phyloP scores from a whole-genome alignment of 2,888 invertebrate species.

The Drosophila koepferae region DNA sequence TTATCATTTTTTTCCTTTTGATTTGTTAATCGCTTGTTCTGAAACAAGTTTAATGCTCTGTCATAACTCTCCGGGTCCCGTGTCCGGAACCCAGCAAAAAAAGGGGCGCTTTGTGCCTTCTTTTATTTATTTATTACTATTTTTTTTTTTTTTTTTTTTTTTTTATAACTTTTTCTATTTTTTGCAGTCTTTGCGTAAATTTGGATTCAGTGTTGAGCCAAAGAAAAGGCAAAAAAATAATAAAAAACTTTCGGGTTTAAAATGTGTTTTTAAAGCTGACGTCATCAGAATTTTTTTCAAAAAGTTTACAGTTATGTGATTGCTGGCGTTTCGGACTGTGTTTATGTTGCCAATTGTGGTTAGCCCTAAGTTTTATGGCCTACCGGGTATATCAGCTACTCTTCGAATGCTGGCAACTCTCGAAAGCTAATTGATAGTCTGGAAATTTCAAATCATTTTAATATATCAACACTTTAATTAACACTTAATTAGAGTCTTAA shows the following conservation, averaged over 20 bases:
- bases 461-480: background rate
- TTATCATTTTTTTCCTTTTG: constrained; percentile 27
- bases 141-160: constrained; percentile 6
- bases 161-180: constrained; percentile 24
- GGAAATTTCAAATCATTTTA: background rate
- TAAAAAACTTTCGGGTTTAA: constrained; percentile 43
- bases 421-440: background rate
- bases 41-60: constrained; percentile 65
- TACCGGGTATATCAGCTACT: constrained; percentile 17
- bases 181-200: constrained; percentile 50
- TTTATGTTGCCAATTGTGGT: constrained; percentile 32
- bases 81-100: constrained; percentile 52
- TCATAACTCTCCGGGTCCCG: constrained; percentile 37
- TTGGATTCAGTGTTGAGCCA: constrained; percentile 41
- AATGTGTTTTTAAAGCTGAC: constrained; percentile 60
- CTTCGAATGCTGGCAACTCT: background rate
- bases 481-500: too few relatives aligned
- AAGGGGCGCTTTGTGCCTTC: constrained; percentile 60
- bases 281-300: constrained; percentile 68
- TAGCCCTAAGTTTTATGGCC: background rate
- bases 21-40: constrained; percentile 44
- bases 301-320: constrained; percentile 67
- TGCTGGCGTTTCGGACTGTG: constrained; percentile 37
- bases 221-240: constrained; percentile 21
- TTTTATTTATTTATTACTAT: constrained; percentile 10